phyloP scores from a whole-genome alignment of 2,888 invertebrate species.

The Dynastes tityus region DNA sequence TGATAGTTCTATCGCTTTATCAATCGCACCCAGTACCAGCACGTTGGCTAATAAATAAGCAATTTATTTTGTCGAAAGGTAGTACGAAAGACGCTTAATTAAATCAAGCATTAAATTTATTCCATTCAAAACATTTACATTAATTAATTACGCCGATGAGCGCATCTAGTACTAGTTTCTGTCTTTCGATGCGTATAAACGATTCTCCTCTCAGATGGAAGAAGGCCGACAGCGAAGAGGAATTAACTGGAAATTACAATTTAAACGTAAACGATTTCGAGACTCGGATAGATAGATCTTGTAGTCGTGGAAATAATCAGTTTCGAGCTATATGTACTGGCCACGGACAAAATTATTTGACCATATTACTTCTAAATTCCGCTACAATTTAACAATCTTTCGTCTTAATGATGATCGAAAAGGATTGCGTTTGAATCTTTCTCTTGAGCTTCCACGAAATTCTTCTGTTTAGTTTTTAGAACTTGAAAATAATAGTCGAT shows the following conservation, averaged over 20 bases:
- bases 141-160: constrained; percentile 45
- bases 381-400: no score
- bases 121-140: constrained; percentile 49
- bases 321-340: background rate
- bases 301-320: background rate
- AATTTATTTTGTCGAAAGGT: constrained; percentile 41
- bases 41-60: constrained; percentile 47
- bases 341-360: no score
- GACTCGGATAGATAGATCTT: background rate
- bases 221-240: constrained; percentile 11
- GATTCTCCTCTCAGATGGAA: background rate
- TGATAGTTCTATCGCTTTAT: constrained; percentile 41
- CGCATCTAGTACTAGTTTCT: background rate
- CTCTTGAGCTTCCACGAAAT: no score
- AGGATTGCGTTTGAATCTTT: no score
- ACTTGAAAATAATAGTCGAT: no score
- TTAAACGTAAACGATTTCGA: constrained; percentile 14
- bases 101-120: constrained; percentile 50
- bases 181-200: background rate
- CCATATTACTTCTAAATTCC: no score
- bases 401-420: no score
- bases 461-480: no score
- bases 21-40: constrained; percentile 8
- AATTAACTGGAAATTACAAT: constrained; percentile 36
- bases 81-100: constrained; percentile 40